Evolutionary conservation across 2,113 vertebrate genomes (phyloP), one percentile per base, ranked within the genome.

Genomic region (Megaleporinus macrocephalus): DNA sequence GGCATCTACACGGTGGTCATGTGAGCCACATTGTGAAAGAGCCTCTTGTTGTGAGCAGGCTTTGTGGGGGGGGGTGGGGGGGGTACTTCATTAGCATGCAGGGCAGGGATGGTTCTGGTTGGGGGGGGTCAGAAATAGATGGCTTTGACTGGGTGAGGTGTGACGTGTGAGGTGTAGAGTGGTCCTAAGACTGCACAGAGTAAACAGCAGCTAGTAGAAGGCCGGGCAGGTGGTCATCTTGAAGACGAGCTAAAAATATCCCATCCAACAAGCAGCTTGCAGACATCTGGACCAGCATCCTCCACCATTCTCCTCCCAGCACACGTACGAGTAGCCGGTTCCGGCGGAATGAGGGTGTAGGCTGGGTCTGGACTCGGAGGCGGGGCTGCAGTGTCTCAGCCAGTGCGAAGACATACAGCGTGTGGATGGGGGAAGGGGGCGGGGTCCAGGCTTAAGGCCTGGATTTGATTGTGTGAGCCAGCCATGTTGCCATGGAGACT

Each of bases 401-500:
- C 29, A 59, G 63, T 71, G 29, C 63, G 65, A 73, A 53, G 0
- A 47, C 72, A 79, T 63, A 29, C 41, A 26, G 15, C 57, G 85
- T 84, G 44, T 85, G 79, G 78, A 76, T 74, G 86, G 76, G 82
- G 69, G 59, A 68, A 4, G 65, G 55, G 73, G 79, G 85, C 69
- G 27, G 62, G 57, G 85, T 53, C 29, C 49, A 36, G 73, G 65
- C 41, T 84, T 84, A 90, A 61, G 89, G 81, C 80, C 79, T 78
- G 88, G 86, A 91, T 91, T 92, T 86, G 91, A 89, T 88, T 89
- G 90, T 89, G 76, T 83, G 89, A 93, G 89, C 91, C 87, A 88
- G 90, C 85, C 84, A 87, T 89, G 93, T 94, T 94, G 91, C 92
- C 91, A 94, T 94, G 92, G 93, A 90, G 91, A 94, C 93, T 92